Base-by-base conservation (phyloP, 2,113 vertebrate genomes). In the Ovis canadensis region DNA sequence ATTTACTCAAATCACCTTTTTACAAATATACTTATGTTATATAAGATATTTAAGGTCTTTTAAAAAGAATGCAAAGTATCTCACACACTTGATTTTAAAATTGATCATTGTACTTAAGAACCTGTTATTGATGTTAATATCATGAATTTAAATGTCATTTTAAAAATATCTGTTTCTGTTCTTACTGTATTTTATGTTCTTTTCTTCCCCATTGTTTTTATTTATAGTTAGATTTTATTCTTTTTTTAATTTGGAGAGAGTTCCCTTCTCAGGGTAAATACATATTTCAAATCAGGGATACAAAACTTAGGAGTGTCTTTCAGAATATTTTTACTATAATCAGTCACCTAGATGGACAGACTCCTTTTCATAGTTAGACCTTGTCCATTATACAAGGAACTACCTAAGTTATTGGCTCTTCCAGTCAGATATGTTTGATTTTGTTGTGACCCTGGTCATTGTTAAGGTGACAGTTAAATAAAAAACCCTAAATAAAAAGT, bases 391-490 rank as follows among this genome's bases (percentile, higher is more conserved):
- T 85, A 86, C 6, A 89, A 78, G 40, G 23, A 88, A 60, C 43
- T 88, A 7, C 52, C 40, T 82, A 82, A 52, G 71, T 95, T 59
- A 88, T 78, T 94, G 48, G 12, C n/a, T 67, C 8, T 60, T 45
- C 23, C 40, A 86, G 23, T 86, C 29, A 91, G 23, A 7, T 85
- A 48, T 54, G 19, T 67, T 88, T 92, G n/a, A 40, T 92, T 52
- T 59, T 84, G 59, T 91, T 59, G 50, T 91, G 10, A 89, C 4
- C 17, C 36, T 94, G 64, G 16, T 90, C 23, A n/a, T 95, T 90
- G 36, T 93, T 96, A 85, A 97, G 88, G 16, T 88, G 52, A 74
- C 36, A 88, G 45, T 96, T 95, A 33, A 71, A 71, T 36, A 36
- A 71, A 71, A 71, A 71, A 71, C n/a, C 64, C 19, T 21, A 71